Base-by-base conservation (phyloP, 1,140 invertebrate genomes). In the Chrysoperla carnea region DNA sequence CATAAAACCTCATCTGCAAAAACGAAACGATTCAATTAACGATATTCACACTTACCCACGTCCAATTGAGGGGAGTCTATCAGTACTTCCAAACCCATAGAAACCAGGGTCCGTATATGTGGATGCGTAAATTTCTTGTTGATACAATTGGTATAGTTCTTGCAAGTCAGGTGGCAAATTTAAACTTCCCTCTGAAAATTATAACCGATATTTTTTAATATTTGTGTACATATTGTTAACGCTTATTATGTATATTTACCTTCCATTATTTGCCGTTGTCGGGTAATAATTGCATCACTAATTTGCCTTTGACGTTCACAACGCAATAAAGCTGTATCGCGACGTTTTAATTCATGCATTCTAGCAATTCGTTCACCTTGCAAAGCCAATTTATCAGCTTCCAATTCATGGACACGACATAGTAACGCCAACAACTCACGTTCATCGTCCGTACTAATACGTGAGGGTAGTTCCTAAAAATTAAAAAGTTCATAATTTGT, bases 351-450 rank as follows among this genome's bases (percentile, higher is more conserved):
- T 58, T 92, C 87, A 48, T 88, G 84, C 50, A 88, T 81, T 28
- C 84, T 72, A 6, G 87, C 75, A 28, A 91, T 63, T 41, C 83
- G 70, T 52, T 87, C 82, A 7, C 86, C 86, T 61, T 92, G 85
- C 45, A 91, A 67, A 50, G 89, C 87, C 59, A 88, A 76, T 62
- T 90, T 93, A 56, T 91, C 84, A 1, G 89, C 87, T 64, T 94
- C 88, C 27, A 93, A 63, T 62, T 92, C 85, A 56, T 93, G 88
- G 6, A 92, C 81, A 47, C 83, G 71, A 53, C 86, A 86, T 52
- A 93, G 75, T 14, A 93, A 61, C 8, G 78, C 74, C 12, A 91
- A 61, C 29, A 93, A 73, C 52, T 93, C 89, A 37, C 82, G 69
- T 59, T 93, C 88, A 43, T 90, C 85, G 36, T 86, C 81, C 39